Evolutionary conservation across 1,140 invertebrate species (phyloP).

Genomic region (Leptopilina boulardi): DNA sequence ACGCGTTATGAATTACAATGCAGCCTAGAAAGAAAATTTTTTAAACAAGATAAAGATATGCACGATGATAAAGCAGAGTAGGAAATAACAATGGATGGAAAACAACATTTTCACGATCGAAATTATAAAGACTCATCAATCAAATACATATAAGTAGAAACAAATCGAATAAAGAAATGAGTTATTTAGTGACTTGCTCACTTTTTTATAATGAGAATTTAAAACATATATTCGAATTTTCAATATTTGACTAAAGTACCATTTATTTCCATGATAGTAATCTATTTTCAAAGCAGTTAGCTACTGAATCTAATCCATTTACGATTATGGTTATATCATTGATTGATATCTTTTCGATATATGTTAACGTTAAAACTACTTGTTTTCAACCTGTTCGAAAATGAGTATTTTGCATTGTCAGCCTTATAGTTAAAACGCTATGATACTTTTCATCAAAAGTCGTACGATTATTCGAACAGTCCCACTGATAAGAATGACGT

Average conservation of each 20-base stretch:
- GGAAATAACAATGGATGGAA: not conserved
- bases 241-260: too few relatives aligned
- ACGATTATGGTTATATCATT: too few relatives aligned
- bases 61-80: not conserved
- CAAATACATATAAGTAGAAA: not conserved
- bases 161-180: not conserved
- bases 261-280: too few relatives aligned
- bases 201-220: too few relatives aligned
- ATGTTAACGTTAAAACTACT: not conserved
- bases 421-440: not conserved
- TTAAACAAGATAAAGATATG: slow-evolving; percentile 18
- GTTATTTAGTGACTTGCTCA: too few relatives aligned
- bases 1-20: slow-evolving; percentile 48
- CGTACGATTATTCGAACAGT: slow-evolving; percentile 19
- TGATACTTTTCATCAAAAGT: not conserved
- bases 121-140: not conserved
- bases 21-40: slow-evolving; percentile 35
- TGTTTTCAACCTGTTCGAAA: not conserved
- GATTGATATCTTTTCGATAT: not conserved
- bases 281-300: too few relatives aligned
- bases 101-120: not conserved
- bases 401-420: not conserved
- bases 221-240: too few relatives aligned
- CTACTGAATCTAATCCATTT: too few relatives aligned
- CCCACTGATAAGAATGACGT: slow-evolving; percentile 11